These are phyloP conservation scores for Brachionus asplanchnoidis DNA, from an alignment of 1,140 invertebrate species.

Conservation along the genomic window DNA sequence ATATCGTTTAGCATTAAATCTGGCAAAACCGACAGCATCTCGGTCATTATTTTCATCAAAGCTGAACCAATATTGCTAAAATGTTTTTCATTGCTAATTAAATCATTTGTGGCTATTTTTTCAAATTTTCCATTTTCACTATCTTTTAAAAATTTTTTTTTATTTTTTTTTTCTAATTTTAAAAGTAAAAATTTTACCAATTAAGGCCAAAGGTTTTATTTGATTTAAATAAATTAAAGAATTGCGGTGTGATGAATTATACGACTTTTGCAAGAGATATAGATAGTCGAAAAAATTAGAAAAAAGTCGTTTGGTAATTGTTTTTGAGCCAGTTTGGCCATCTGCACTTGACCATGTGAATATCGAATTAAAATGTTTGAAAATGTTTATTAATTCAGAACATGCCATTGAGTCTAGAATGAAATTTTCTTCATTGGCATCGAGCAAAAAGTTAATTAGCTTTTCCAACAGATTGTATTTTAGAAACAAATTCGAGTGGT, in stretches of 20 bases:
- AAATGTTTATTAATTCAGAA: background rate
- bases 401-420: background rate
- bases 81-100: background rate
- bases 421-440: constrained; percentile 2
- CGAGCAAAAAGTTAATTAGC: background rate
- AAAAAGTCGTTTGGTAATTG: background rate
- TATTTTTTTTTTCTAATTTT: too few species aligned
- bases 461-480: constrained; percentile 30
- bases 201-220: background rate
- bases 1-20: constrained; percentile 33
- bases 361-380: constrained; percentile 23
- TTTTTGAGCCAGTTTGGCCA: background rate
- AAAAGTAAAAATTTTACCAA: background rate
- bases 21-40: constrained; percentile 9
- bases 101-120: background rate
- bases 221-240: background rate
- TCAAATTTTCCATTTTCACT: background rate
- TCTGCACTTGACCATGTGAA: background rate
- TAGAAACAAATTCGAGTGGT: constrained; percentile 6
- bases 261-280: background rate
- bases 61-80: constrained; percentile 2
- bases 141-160: background rate
- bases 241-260: background rate
- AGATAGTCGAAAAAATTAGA: constrained; percentile 28
- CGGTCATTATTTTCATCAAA: constrained; percentile 30